Evolutionary conservation across 2,797 vertebrate genomes (phyloP).

Genomic region (Syndactyla subalaris): DNA sequence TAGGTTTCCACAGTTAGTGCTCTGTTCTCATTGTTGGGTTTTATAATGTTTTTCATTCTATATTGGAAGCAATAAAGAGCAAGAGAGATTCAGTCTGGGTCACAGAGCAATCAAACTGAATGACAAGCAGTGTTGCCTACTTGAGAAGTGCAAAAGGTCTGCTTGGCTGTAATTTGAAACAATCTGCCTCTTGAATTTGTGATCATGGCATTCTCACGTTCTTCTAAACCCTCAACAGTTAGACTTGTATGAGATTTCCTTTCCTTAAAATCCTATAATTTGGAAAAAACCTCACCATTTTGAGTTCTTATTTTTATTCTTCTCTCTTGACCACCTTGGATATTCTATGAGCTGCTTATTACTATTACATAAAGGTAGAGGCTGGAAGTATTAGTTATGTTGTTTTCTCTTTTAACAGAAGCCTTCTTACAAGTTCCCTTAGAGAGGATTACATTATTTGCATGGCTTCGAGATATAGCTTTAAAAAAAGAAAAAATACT

Average conservation of each 20-base stretch:
- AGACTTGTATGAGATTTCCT: background rate
- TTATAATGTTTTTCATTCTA: background rate
- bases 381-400: background rate
- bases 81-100: constrained; percentile 22
- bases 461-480: background rate
- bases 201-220: background rate
- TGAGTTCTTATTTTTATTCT: background rate
- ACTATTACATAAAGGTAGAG: background rate
- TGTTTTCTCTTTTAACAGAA: background rate
- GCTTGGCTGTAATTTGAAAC: constrained; percentile 42
- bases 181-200: constrained; percentile 38
- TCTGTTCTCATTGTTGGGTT: background rate
- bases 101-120: constrained; percentile 35
- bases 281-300: background rate
- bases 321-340: background rate
- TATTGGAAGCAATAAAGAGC: background rate
- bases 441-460: background rate
- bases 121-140: constrained; percentile 4
- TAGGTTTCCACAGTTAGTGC: background rate
- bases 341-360: background rate
- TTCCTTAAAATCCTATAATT: background rate
- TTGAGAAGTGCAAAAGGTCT: constrained; percentile 48
- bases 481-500: background rate
- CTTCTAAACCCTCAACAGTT: background rate
- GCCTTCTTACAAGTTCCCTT: background rate